Percentiles rank a stretch among this genome's conserved stretches.
Conservation (phyloP, 1,140 invertebrate species). For the Orius insidiosus region DNA sequence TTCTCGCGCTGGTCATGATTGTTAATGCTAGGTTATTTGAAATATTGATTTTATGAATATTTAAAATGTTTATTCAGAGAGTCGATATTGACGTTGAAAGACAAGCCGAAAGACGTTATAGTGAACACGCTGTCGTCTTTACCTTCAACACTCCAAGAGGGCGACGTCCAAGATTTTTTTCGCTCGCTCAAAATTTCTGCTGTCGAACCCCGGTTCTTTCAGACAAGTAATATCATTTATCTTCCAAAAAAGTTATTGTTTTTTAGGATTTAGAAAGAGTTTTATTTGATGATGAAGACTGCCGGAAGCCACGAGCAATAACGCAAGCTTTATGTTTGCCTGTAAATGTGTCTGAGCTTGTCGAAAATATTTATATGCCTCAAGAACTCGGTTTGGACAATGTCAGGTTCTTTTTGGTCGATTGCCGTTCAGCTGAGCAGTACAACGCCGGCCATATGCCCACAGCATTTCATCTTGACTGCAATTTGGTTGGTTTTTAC, state of each 20-base stretch:
- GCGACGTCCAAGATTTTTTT: conserved; percentile 96
- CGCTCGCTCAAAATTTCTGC: conserved; percentile 84
- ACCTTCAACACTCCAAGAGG: conserved; percentile 70
- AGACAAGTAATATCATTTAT: conserved; percentile 36
- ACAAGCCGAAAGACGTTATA: conserved; percentile 50
- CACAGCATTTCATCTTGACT: conserved; percentile 95
- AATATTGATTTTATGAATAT: too few species aligned
- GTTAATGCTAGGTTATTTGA: conserved; percentile 69
- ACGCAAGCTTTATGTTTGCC: conserved; percentile 85
- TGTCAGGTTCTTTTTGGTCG: conserved; percentile 88
- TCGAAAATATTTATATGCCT: conserved; percentile 38
- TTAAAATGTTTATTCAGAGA: conserved; percentile 44
- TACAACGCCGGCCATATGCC: conserved; percentile 92
- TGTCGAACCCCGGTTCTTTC: conserved; percentile 85
- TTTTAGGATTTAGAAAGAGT: conserved; percentile 26
- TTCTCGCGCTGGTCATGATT: conserved; percentile 85
- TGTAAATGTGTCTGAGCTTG: conserved; percentile 72
- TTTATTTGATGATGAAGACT: conserved; percentile 34
- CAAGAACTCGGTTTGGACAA: conserved; percentile 26
- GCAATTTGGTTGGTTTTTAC: conserved; percentile 55
- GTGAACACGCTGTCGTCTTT: conserved; percentile 55
- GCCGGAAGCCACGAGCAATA: conserved; percentile 25
- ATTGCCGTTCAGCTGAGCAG: conserved; percentile 89
- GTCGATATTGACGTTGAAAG: conserved; percentile 63
- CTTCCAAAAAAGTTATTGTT: background rate